Percentiles rank a stretch among this genome's conserved stretches.
phyloP scores from a whole-genome alignment of 92 coral and sea anemone genomes.

The Chrysogorgia sp. region DNA sequence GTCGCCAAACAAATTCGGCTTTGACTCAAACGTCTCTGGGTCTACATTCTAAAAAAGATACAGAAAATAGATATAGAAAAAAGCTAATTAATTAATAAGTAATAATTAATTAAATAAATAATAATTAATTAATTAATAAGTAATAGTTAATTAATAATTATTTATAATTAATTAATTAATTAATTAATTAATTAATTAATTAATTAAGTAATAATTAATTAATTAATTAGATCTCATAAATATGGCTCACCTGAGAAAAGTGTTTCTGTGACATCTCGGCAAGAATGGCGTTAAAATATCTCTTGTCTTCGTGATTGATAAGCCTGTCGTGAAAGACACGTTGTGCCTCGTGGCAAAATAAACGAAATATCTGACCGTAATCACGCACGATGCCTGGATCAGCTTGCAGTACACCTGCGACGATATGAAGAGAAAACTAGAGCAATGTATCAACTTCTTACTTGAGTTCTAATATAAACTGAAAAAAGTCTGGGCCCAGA shows the following conservation, averaged over 20 bases:
- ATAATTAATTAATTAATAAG: too few relatives aligned
- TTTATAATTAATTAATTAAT: too few relatives aligned
- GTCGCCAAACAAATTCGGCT: conserved; percentile 95
- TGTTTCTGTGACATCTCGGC: conserved; percentile 99
- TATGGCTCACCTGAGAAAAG: conserved; percentile 76
- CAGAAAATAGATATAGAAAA: neutral
- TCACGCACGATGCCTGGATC: conserved; percentile 94
- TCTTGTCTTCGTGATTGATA: conserved; percentile 91
- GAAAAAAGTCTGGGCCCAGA: too few relatives aligned
- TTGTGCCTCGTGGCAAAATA: conserved; percentile 96
- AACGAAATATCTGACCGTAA: conserved; percentile 85
- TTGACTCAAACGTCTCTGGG: conserved; percentile 79
- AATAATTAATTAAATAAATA: too few relatives aligned
- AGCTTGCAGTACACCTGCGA: conserved; percentile 90
- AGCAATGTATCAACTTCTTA: too few relatives aligned
- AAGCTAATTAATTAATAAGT: neutral
- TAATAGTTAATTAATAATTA: too few relatives aligned
- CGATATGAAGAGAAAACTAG: neutral
- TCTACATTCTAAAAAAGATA: conserved; percentile 67
- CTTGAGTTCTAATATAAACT: too few relatives aligned
- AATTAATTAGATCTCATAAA: too few relatives aligned
- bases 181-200: too few relatives aligned
- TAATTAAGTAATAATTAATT: too few relatives aligned
- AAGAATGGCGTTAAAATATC: conserved; percentile 83
- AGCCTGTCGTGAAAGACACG: conserved; percentile 98